A percentile compares a stretch with the other conserved stretches of the same genome.
Evolutionary conservation across 2,797 vertebrate species (phyloP).

Genomic region (Clangula hyemalis): DNA sequence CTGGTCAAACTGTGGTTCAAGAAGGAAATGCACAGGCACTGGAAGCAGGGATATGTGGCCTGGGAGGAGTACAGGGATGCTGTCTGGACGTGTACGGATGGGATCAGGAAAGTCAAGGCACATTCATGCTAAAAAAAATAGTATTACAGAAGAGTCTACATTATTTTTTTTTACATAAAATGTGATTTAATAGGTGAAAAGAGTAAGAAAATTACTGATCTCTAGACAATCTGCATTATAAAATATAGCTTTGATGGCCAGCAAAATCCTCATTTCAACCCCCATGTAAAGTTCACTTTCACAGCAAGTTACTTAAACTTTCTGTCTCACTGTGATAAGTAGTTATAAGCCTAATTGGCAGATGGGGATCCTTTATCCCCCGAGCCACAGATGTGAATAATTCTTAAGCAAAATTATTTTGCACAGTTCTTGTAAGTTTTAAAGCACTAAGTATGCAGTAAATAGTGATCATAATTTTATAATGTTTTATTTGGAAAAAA

Average conservation of each 20-base stretch:
- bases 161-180: neutral
- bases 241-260: conserved; percentile 3
- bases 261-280: conserved; percentile 1
- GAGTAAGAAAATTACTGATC: conserved; percentile 1
- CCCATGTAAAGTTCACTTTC: neutral
- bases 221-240: neutral
- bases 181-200: neutral
- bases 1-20: no score
- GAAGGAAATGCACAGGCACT: no score
- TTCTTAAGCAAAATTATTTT: conserved; percentile 9
- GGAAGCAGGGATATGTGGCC: no score
- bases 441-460: neutral
- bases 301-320: neutral
- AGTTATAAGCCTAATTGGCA: conserved; percentile 55
- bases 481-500: conserved; percentile 15
- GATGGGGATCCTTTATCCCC: conserved; percentile 4
- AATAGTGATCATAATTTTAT: neutral
- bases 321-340: neutral
- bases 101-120: neutral
- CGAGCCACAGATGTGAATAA: conserved; percentile 31
- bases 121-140: conserved; percentile 14
- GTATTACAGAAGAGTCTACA: neutral
- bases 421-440: neutral
- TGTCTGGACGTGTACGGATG: no score
- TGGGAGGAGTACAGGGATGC: no score